A percentile compares a stretch with the other conserved stretches of the same genome.
Conservation (phyloP, 1,140 invertebrate species). For the Cherax quadricarinatus region DNA sequence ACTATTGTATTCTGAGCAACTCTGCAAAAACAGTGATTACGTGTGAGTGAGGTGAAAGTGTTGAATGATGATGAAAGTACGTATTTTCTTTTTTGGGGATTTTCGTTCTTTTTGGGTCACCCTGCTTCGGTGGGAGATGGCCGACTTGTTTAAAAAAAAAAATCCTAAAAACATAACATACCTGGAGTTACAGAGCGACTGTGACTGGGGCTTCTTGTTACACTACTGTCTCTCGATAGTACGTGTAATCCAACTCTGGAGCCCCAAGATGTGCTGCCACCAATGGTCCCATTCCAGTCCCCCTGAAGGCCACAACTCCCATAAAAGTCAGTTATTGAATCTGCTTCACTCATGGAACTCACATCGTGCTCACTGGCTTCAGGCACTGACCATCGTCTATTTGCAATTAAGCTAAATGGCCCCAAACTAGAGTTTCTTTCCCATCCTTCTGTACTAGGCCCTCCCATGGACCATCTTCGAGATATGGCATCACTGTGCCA, state of each 20-base stretch:
- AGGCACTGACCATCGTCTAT: slow-evolving; percentile 60
- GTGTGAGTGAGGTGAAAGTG: too few species aligned
- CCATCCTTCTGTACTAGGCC: slow-evolving; percentile 49
- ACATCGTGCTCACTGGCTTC: slow-evolving; percentile 56
- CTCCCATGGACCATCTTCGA: slow-evolving; percentile 62
- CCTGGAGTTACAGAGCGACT: slow-evolving; percentile 62
- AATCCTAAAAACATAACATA: neutral
- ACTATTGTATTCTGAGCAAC: too few species aligned
- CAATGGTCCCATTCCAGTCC: slow-evolving; percentile 47
- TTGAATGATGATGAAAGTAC: too few species aligned
- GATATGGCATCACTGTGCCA: slow-evolving; percentile 54
- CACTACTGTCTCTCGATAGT: slow-evolving; percentile 55
- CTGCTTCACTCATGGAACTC: slow-evolving; percentile 5
- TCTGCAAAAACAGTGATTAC: too few species aligned
- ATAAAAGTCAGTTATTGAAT: slow-evolving; percentile 33
- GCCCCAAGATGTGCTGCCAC: slow-evolving; percentile 47
- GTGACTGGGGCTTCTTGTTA: slow-evolving; percentile 55
- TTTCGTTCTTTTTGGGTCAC: too few species aligned
- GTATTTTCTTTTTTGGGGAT: too few species aligned
- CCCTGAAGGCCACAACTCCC: slow-evolving; percentile 28
- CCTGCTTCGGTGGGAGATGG: too few species aligned
- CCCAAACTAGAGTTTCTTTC: slow-evolving; percentile 43
- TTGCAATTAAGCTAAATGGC: slow-evolving; percentile 58
- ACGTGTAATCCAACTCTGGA: slow-evolving; percentile 38
- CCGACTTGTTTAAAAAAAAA: too few species aligned